Base-by-base conservation (phyloP, 2,888 invertebrate species). In the Drosophila mulleri region DNA sequence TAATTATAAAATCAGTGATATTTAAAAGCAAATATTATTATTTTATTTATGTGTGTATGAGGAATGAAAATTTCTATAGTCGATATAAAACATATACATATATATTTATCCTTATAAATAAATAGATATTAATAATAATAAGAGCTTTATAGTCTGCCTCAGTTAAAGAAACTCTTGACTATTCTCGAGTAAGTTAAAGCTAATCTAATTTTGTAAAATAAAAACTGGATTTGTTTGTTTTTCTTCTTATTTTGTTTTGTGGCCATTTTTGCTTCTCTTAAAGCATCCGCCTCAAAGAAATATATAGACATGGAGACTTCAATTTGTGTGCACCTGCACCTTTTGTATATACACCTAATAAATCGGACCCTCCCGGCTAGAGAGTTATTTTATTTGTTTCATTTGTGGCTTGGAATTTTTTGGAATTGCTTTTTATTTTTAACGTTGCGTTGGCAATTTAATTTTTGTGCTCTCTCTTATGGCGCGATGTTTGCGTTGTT, bases 401-500 rank as follows among this genome's bases (percentile, higher is more conserved):
- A 42, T 45, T 64, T 71, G 68, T 66, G 61, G 65, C 60, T 72
- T 60, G 32, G 26, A 63, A 57, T 65, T 39, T 62, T 62, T 71
- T 65, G 60, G 6, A 54, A 37, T 50, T 47, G 57, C 39, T 70
- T 67, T 78, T 65, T 65, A 54, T 64, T 68, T 76, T 79, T 74
- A 50, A 53, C 77, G 58, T 68, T 64, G 68, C 58, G 67, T 67
- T 67, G 68, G 83, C 89, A 75, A 82, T 88, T 78, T 88, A 81
- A 87, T 84, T 87, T 88, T 83, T 69, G 70, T 70, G 59, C 72
- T 83, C 78, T 56, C 59, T 64, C 69, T 86, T 74, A 78, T 37
- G 59, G 48, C 39, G 54, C 52, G 63, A 72, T 88, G 83, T 88
- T 84, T 84, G 89, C 87, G 68, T 74, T 70, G 76, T 72, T 87